Evolutionary conservation across 2,113 vertebrate species (phyloP).

Genomic region (Hydropotes inermis): DNA sequence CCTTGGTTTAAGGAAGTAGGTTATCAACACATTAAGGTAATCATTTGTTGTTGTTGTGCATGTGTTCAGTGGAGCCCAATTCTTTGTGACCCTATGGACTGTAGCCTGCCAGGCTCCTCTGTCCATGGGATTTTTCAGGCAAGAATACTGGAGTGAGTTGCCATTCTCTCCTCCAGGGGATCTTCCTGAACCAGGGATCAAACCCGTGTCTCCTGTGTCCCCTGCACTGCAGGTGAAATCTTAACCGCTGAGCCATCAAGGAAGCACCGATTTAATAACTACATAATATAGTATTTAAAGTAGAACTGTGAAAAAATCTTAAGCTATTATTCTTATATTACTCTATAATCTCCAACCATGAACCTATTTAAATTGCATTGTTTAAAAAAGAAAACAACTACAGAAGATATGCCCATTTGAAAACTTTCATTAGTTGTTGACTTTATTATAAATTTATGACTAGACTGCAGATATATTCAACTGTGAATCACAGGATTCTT

Average conservation of each 20-base stretch:
- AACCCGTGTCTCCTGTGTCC: neutral
- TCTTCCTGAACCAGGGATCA: neutral
- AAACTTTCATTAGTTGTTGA: slow-evolving; percentile 20
- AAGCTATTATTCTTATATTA: neutral
- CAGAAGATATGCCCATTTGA: neutral
- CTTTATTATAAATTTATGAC: slow-evolving; percentile 17
- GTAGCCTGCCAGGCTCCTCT: neutral
- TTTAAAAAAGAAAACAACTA: neutral
- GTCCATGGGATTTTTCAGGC: neutral
- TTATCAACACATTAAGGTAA: neutral
- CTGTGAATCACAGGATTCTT: slow-evolving; percentile 13
- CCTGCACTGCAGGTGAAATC: neutral
- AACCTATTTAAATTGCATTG: neutral
- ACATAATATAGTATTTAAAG: neutral
- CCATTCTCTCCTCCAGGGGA: neutral
- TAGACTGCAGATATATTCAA: slow-evolving; percentile 21
- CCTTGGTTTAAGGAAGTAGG: neutral
- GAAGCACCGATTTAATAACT: neutral
- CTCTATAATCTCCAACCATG: neutral
- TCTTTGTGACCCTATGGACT: neutral
- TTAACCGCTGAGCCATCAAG: neutral
- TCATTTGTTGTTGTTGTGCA: neutral
- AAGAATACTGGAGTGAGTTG: neutral
- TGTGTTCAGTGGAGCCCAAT: neutral
- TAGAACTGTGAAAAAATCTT: neutral